Conservation (phyloP, 2,113 vertebrate genomes). For the Cyprinodon variegatus region DNA sequence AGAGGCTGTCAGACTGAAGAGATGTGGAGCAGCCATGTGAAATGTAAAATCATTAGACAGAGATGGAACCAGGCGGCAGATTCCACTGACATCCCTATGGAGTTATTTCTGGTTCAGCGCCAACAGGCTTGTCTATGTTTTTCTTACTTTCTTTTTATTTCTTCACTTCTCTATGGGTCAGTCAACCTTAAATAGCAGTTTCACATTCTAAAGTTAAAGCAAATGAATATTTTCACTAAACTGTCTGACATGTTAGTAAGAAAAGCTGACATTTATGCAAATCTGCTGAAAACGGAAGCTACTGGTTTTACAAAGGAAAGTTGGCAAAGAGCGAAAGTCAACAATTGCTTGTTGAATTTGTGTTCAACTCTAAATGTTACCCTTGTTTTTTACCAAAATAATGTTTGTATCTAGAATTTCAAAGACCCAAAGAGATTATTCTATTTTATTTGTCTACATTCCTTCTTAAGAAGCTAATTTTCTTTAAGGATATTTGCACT, state of each 20-base stretch:
- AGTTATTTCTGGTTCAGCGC: constrained; percentile 41
- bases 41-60: constrained; percentile 34
- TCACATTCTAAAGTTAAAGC: constrained; percentile 30
- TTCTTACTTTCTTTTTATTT: constrained; percentile 8
- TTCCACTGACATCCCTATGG: constrained; percentile 43
- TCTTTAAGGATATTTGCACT: constrained; percentile 65
- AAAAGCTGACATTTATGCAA: constrained; percentile 41
- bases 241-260: constrained; percentile 44
- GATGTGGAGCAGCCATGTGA: constrained; percentile 60
- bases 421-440: constrained; percentile 42
- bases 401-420: constrained; percentile 63
- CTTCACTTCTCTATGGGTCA: neutral
- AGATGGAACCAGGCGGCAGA: constrained; percentile 12
- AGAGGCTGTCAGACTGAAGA: constrained; percentile 44
- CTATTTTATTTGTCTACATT: constrained; percentile 46
- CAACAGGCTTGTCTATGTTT: constrained; percentile 33
- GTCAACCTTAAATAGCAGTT: constrained; percentile 24
- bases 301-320: constrained; percentile 61
- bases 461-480: constrained; percentile 52
- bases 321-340: constrained; percentile 46
- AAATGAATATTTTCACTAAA: constrained; percentile 42
- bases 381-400: constrained; percentile 52
- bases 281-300: constrained; percentile 34
- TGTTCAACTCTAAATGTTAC: constrained; percentile 54
- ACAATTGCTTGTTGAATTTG: constrained; percentile 49